Evolutionary conservation across 2,888 invertebrate genomes (phyloP).

Genomic region (Eupithecia tripunctaria): DNA sequence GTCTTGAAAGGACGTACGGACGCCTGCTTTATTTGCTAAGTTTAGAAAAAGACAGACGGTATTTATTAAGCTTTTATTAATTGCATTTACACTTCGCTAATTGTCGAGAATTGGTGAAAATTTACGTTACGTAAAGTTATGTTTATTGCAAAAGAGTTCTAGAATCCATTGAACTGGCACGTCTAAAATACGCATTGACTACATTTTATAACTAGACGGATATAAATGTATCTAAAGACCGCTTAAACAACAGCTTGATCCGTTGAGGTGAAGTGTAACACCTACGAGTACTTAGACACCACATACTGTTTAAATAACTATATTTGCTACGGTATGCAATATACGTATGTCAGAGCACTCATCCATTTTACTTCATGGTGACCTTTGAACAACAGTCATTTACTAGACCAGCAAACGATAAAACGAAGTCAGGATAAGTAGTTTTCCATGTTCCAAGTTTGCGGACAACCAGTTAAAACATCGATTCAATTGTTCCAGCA

Average conservation of each 20-base stretch:
- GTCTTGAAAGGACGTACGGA: not conserved
- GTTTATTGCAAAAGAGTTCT: slow-evolving; percentile 9
- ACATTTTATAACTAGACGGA: not conserved
- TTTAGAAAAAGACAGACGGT: slow-evolving; percentile 30
- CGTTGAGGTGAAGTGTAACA: not conserved
- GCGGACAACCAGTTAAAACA: slow-evolving; percentile 55
- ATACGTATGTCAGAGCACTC: not conserved
- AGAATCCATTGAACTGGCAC: not conserved
- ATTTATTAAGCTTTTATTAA: slow-evolving; percentile 44
- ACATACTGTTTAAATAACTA: too few relatives aligned
- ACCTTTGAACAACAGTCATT: slow-evolving; percentile 62
- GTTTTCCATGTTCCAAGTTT: slow-evolving; percentile 77
- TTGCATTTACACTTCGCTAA: slow-evolving; percentile 44
- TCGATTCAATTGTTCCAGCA: slow-evolving; percentile 53
- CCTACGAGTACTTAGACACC: too few relatives aligned
- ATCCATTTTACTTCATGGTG: slow-evolving; percentile 28
- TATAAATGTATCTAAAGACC: too few relatives aligned
- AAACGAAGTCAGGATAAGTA: slow-evolving; percentile 80
- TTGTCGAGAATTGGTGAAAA: slow-evolving; percentile 36
- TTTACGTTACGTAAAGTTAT: slow-evolving; percentile 4
- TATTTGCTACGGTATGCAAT: not conserved
- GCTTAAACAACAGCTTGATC: not conserved
- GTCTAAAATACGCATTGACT: not conserved
- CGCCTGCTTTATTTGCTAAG: slow-evolving; percentile 13
- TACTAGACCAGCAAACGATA: slow-evolving; percentile 72